Base-by-base conservation (phyloP, 2,113 vertebrate genomes). In the Platysteira castanea region DNA sequence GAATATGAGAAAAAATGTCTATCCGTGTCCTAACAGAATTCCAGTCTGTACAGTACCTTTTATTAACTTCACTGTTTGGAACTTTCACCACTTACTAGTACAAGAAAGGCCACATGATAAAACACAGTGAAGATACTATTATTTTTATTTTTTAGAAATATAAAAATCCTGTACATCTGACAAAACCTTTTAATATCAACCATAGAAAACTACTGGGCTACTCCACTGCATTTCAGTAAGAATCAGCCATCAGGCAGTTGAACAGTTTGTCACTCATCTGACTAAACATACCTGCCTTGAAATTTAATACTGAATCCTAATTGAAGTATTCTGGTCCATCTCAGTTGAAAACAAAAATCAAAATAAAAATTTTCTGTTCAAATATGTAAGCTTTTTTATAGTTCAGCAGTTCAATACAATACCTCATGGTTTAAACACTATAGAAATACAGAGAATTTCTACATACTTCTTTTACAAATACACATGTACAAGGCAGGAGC, bases 131-230 rank as follows among this genome's bases (percentile, higher is more conserved):
- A 85, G 27, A 44, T 56, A 42, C 10, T 52, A 83, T n/a, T 93
- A 37, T 10, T 84, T 86, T 89, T 83, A 69, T 69, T 52, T 89
- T 89, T 61, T 8, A 28, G 7, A 93, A 92, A 70, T 95, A 96
- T 56, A 95, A 95, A 96, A 95, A 57, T 71, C 49, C 70, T 89
- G 84, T 93, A 92, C 77, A 84, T 64, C 60, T 90, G 76, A 89
- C 42, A 92, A 92, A 85, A 75, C 33, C 13, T 85, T 93, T 82
- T 64, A 50, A 81, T 89, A 90, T 61, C 49, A 37, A 33, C 44
- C 76, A 87, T 2, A 68, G 69, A n/a, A 88, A 96, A 77, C 46
- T 44, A 27, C 54, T 61, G 46, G 39, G 60, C 42, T 56, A 47
- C 64, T 73, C n/a, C 59, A 46, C 4, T 83, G 64, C 50, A 50